Evolutionary conservation across 1,140 invertebrate genomes (phyloP), one percentile per base, ranked within the genome.

Genomic region (Trypoxylus dichotomus): DNA sequence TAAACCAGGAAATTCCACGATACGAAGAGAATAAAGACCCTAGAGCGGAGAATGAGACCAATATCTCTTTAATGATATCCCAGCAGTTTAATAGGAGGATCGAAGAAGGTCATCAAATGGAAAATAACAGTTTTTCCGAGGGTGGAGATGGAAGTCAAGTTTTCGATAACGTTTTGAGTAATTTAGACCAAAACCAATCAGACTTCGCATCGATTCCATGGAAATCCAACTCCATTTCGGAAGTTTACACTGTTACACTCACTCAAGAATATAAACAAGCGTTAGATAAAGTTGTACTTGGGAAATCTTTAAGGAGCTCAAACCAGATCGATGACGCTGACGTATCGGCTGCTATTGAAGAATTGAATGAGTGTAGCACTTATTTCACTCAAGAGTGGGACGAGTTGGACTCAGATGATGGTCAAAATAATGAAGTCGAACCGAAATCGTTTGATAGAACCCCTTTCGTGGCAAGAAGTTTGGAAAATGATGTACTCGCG

Each of bases 381-480:
- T 76, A 76, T 76, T 76, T 76, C 15, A 71, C 76, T 19, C 32
- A 76, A 76, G 43, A 68, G 11, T 76, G 76, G 76, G 76, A 68
- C 11, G 60, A 68, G 27, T 5, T 58, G 1, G n/a, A 37, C 10
- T 37, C 32, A 24, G 8, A n/a, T 24, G 37, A 29, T 60, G 13
- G 19, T 2, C 6, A 37, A 74, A n/a, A 11, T 5, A 37, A 37
- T 42, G 29, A 3, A 1, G 27, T 2, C 10, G 32, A 37, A 37
- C 5, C 10, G 32, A 37, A 37, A 37, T 37, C 32, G 32, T 0
- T 37, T 37, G 32, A 37, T 43, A 29, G 29, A 42, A 73, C 8
- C 7, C 7, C 60, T 68, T n/a, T 13, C 3, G 21, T 42, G 29
- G 19, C 7, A 1, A 11, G 3, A 27, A 37, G 10, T 8, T 37